Percentiles rank a stretch among this genome's conserved stretches.
Conservation (phyloP, 2,113 vertebrate genomes). For the Trachemys scripta region DNA sequence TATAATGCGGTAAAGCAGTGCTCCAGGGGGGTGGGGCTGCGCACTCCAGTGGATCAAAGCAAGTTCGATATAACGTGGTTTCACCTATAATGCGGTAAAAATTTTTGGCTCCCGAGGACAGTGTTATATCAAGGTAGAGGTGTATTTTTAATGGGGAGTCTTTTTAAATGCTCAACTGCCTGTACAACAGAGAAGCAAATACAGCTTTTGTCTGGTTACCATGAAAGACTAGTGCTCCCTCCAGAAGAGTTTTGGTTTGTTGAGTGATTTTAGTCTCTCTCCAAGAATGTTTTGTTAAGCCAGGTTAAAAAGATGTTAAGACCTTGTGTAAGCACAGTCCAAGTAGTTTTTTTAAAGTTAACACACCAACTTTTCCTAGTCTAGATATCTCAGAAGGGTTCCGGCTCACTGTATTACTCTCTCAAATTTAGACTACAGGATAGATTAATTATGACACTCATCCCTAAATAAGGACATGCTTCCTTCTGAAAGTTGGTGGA, state of each 20-base stretch:
- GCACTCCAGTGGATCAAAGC: no score
- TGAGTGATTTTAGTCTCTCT: not conserved
- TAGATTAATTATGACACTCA: not conserved
- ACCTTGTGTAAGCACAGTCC: no score
- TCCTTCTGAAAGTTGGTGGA: not conserved
- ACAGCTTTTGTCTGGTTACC: not conserved
- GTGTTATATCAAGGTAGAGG: no score
- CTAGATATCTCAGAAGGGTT: not conserved
- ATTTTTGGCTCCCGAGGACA: no score
- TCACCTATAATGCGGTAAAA: no score
- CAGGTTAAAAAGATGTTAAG: not conserved
- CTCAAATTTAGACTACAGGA: not conserved
- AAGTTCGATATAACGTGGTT: no score
- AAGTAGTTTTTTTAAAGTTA: not conserved
- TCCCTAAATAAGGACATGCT: not conserved
- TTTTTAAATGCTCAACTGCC: no score
- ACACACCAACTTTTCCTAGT: not conserved
- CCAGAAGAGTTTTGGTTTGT: not conserved
- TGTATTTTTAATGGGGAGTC: no score
- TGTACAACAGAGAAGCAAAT: not conserved
- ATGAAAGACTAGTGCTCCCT: not conserved
- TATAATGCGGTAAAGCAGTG: no score
- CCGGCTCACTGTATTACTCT: not conserved
- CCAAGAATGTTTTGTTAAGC: not conserved
- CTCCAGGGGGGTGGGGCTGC: no score